These are phyloP conservation scores for Drosophila austrosaltans DNA, from an alignment of 2,888 invertebrate species.

Conservation along the genomic window DNA sequence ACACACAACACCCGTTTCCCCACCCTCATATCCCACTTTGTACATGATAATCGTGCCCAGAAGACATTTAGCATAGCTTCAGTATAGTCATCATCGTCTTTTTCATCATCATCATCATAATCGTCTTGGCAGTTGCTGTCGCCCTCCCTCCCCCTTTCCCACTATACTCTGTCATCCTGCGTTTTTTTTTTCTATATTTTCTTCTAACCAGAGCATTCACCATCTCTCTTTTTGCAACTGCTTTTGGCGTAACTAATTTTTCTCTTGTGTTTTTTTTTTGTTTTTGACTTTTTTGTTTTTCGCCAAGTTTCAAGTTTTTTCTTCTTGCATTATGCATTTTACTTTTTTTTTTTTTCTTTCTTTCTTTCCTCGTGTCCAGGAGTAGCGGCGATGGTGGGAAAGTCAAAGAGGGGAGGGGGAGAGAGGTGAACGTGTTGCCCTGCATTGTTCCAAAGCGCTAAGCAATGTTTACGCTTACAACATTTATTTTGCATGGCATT, in stretches of 20 bases:
- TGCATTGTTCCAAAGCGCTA: slow-evolving; percentile 61
- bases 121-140: neutral
- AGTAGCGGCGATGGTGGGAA: slow-evolving; percentile 2
- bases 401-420: slow-evolving; percentile 3
- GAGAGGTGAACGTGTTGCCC: slow-evolving; percentile 41
- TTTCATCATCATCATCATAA: slow-evolving; percentile 5
- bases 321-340: slow-evolving; percentile 68
- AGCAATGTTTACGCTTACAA: slow-evolving; percentile 75
- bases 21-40: slow-evolving; percentile 10
- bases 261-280: slow-evolving; percentile 56
- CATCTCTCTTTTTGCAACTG: slow-evolving; percentile 52
- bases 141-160: neutral
- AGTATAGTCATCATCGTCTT: slow-evolving; percentile 25
- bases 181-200: neutral
- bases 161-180: slow-evolving; percentile 11
- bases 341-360: slow-evolving; percentile 5
- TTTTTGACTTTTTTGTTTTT: slow-evolving; percentile 46
- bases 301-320: slow-evolving; percentile 33
- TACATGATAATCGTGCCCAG: slow-evolving; percentile 75
- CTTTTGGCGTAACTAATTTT: slow-evolving; percentile 78
- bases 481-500: slow-evolving; percentile 75
- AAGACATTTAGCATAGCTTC: slow-evolving; percentile 72
- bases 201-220: slow-evolving; percentile 40
- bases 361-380: neutral
- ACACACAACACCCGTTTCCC: too few species aligned